Evolutionary conservation across 1,140 invertebrate genomes (phyloP).

Genomic region (Cheumatopsyche charites): DNA sequence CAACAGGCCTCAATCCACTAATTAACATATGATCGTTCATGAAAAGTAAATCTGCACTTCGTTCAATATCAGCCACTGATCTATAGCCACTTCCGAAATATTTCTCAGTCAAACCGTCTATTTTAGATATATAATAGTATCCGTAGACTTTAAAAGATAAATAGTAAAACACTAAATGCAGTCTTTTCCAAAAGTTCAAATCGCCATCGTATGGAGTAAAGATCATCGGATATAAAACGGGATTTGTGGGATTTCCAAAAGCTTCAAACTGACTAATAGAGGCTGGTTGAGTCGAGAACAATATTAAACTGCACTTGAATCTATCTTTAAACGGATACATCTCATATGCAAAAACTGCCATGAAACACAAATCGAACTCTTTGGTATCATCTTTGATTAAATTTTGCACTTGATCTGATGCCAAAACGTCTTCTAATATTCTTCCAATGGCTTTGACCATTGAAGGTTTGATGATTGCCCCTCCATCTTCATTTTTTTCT

Average conservation of each 20-base stretch:
- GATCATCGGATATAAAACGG: constrained; percentile 55
- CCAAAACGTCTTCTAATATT: constrained; percentile 41
- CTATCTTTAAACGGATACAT: constrained; percentile 52
- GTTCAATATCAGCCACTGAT: constrained; percentile 48
- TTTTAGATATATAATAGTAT: no score
- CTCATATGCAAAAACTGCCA: constrained; percentile 50
- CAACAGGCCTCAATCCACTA: constrained; percentile 56
- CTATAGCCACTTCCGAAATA: constrained; percentile 50
- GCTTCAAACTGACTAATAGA: constrained; percentile 42
- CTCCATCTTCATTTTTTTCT: not conserved
- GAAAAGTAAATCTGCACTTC: constrained; percentile 63
- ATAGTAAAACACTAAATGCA: not conserved
- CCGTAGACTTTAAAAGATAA: constrained; percentile 40
- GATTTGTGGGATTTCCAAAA: constrained; percentile 57
- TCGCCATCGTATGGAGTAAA: constrained; percentile 41
- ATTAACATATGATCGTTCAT: constrained; percentile 59
- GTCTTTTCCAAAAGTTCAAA: constrained; percentile 51
- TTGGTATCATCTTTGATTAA: constrained; percentile 49
- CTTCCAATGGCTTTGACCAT: constrained; percentile 12
- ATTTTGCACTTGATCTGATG: constrained; percentile 48
- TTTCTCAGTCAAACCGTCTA: constrained; percentile 47
- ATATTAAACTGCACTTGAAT: constrained; percentile 55
- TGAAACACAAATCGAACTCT: constrained; percentile 53
- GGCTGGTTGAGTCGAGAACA: constrained; percentile 51
- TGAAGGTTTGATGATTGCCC: no score